Conservation (phyloP, 2,113 vertebrate species). For the Ia io region DNA sequence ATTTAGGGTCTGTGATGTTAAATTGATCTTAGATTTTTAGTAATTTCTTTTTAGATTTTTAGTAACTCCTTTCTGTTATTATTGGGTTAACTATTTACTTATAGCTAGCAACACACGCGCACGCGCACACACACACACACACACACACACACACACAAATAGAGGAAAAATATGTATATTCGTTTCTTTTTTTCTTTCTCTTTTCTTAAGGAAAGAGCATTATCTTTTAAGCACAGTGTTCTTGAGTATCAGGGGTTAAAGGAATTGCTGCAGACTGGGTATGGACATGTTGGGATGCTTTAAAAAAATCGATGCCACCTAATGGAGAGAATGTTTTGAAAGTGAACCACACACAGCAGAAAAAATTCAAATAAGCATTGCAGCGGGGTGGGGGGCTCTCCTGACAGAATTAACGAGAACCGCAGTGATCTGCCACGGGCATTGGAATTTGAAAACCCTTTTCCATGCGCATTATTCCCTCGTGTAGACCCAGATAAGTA, state of each 20-base stretch:
- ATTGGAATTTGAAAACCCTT: constrained; percentile 30
- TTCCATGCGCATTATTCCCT: constrained; percentile 19
- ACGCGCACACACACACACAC: neutral
- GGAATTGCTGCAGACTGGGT: constrained; percentile 54
- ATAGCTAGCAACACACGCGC: neutral
- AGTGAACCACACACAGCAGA: constrained; percentile 70
- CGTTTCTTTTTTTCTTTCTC: neutral
- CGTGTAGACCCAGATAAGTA: constrained; percentile 44
- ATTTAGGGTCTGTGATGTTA: neutral
- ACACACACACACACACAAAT: neutral
- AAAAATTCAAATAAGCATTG: constrained; percentile 71
- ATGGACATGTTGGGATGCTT: constrained; percentile 74
- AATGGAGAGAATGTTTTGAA: constrained; percentile 80
- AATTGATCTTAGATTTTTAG: neutral
- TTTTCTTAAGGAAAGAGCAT: neutral
- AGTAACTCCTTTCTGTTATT: neutral
- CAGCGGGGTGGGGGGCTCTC: constrained; percentile 47
- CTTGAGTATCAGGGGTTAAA: constrained; percentile 70
- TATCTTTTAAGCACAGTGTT: neutral
- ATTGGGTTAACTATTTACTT: neutral
- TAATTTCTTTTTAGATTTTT: neutral
- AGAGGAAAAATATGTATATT: neutral
- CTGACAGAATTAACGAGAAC: constrained; percentile 47
- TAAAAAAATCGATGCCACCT: constrained; percentile 77
- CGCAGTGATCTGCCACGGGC: neutral